A percentile compares a stretch with the other conserved stretches of the same genome.
These are phyloP conservation scores for Tipula unca DNA, from an alignment of 2,888 invertebrate genomes.

Conservation along the genomic window DNA sequence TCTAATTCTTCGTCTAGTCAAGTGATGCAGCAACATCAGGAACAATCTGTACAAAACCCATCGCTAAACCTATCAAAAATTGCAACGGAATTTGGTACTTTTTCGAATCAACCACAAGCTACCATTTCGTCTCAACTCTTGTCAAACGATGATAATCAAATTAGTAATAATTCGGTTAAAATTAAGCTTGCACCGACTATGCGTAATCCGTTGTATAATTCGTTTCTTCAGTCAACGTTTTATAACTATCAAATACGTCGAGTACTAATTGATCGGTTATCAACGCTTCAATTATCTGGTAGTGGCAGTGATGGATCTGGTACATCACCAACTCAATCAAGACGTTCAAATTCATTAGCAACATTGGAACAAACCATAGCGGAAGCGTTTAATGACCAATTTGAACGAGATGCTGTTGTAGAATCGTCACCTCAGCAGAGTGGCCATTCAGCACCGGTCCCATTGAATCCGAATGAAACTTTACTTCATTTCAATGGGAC, in stretches of 20 bases:
- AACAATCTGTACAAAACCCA: not conserved
- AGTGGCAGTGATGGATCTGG: not conserved
- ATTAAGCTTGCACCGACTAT: not conserved
- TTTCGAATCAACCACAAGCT: not conserved
- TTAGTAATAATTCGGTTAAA: not conserved
- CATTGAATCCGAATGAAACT: not conserved
- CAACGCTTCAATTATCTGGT: constrained; percentile 9
- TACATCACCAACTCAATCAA: not conserved
- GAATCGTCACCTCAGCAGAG: not conserved
- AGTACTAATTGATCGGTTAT: not conserved
- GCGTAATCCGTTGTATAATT: not conserved
- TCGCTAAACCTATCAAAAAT: not conserved
- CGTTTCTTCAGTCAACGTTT: not conserved
- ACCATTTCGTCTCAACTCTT: not conserved
- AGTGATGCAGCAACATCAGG: not conserved
- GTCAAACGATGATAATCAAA: not conserved
- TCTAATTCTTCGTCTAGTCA: not conserved
- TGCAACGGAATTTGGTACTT: not conserved
- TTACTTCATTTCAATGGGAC: constrained; percentile 25
- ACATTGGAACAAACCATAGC: not conserved
- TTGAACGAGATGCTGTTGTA: not conserved
- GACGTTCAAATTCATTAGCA: not conserved
- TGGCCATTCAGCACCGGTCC: not conserved
- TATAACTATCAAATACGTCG: constrained; percentile 16
- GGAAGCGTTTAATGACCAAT: not conserved